phyloP scores from a whole-genome alignment of 2,113 vertebrate genomes.

The Hipposideros armiger region DNA sequence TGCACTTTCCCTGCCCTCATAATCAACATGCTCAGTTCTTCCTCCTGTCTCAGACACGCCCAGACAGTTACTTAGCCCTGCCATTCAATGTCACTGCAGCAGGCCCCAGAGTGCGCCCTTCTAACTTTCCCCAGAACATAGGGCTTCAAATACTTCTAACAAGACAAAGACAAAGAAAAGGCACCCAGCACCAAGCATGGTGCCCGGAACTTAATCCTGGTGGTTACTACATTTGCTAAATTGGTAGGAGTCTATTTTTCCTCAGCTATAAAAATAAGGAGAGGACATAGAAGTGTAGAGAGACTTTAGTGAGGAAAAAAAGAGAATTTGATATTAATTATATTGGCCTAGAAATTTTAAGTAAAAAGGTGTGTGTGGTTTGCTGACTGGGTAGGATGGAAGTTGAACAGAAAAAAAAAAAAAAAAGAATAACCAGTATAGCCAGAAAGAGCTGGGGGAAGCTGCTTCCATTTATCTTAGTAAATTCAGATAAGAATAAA shows the following conservation, averaged over 20 bases:
- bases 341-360: background rate
- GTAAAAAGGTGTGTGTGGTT: background rate
- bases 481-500: background rate
- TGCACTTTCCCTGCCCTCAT: fast-evolving
- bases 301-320: fast-evolving
- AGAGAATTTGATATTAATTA: background rate
- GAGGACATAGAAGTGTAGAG: background rate
- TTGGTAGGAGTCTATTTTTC: background rate
- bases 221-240: background rate
- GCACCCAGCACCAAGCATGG: fast-evolving
- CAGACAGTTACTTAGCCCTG: background rate
- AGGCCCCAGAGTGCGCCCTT: background rate
- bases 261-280: background rate
- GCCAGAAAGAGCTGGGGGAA: too few relatives aligned
- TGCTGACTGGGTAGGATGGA: background rate
- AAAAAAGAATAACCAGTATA: background rate
- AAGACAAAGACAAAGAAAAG: background rate
- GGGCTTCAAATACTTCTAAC: background rate
- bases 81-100: background rate
- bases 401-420: background rate
- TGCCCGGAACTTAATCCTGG: background rate
- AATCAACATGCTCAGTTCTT: background rate
- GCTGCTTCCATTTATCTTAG: background rate
- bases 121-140: background rate
- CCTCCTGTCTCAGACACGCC: background rate